Evolutionary conservation across 2,113 vertebrate species (phyloP).

Genomic region (Tenebrosternarchus preto): DNA sequence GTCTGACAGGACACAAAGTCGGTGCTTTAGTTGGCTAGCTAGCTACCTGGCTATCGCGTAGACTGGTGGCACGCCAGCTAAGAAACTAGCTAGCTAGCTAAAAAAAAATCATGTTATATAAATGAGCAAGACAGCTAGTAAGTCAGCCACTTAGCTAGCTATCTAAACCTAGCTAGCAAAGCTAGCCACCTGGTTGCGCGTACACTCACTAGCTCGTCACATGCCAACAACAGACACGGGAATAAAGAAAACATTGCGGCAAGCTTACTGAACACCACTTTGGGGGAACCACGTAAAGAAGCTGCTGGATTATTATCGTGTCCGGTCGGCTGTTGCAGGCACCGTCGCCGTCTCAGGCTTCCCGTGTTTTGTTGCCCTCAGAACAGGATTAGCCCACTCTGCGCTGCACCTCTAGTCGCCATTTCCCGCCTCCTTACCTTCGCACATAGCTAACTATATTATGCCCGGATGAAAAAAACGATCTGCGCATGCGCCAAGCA

Average conservation of each 20-base stretch:
- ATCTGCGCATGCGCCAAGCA: constrained; percentile 8
- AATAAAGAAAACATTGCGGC: constrained; percentile 21
- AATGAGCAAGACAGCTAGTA: background rate
- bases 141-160: no score
- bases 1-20: no score
- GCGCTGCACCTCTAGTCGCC: constrained; percentile 87
- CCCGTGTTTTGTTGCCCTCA: constrained; percentile 58
- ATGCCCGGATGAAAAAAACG: constrained; percentile 82
- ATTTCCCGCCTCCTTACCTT: constrained; percentile 93
- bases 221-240: background rate
- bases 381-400: constrained; percentile 67
- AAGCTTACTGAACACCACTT: constrained; percentile 68
- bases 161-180: background rate
- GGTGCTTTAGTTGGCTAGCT: background rate
- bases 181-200: background rate
- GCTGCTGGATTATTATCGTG: constrained; percentile 43
- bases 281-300: constrained; percentile 48
- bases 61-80: no score
- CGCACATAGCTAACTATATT: constrained; percentile 71
- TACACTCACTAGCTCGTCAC: background rate
- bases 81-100: no score
- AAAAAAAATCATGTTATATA: no score
- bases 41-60: background rate
- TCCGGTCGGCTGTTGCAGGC: constrained; percentile 50
- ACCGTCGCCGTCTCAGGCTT: constrained; percentile 47